These are phyloP conservation scores for Liasis olivaceus DNA, from an alignment of 2,797 vertebrate species.

Conservation along the genomic window DNA sequence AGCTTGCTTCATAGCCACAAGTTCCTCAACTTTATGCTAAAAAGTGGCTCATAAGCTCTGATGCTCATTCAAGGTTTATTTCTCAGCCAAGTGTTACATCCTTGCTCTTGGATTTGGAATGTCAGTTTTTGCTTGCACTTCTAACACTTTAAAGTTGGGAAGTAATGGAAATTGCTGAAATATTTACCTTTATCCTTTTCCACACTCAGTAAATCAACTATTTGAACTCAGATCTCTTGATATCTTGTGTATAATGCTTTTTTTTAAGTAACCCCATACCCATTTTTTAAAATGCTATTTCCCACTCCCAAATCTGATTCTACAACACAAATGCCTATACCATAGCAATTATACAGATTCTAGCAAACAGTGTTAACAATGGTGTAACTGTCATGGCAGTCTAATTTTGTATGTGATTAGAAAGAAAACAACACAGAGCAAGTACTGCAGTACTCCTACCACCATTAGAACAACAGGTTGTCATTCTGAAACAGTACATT, in stretches of 20 bases:
- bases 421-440: conserved; percentile 45
- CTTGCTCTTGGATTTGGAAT: background rate
- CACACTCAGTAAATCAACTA: background rate
- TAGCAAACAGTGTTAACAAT: conserved; percentile 56
- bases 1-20: background rate
- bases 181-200: conserved; percentile 20
- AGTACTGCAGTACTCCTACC: conserved; percentile 56
- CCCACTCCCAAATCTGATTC: conserved; percentile 51
- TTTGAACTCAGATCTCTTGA: conserved; percentile 1
- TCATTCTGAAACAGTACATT: conserved; percentile 33
- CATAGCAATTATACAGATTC: conserved; percentile 68
- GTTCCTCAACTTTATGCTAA: background rate
- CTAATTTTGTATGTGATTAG: conserved; percentile 54
- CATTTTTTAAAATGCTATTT: conserved; percentile 35
- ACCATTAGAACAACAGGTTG: conserved; percentile 58
- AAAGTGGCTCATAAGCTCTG: background rate
- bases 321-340: conserved; percentile 67
- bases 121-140: background rate
- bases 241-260: conserved; percentile 17
- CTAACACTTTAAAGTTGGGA: conserved; percentile 21
- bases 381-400: conserved; percentile 63
- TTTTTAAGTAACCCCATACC: conserved; percentile 28
- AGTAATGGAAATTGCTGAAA: conserved; percentile 28
- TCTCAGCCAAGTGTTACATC: background rate
- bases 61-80: background rate